A percentile compares a stretch with the other conserved stretches of the same genome.
phyloP scores from a whole-genome alignment of 1,140 invertebrate genomes.

The Macrosteles quadrilineatus region DNA sequence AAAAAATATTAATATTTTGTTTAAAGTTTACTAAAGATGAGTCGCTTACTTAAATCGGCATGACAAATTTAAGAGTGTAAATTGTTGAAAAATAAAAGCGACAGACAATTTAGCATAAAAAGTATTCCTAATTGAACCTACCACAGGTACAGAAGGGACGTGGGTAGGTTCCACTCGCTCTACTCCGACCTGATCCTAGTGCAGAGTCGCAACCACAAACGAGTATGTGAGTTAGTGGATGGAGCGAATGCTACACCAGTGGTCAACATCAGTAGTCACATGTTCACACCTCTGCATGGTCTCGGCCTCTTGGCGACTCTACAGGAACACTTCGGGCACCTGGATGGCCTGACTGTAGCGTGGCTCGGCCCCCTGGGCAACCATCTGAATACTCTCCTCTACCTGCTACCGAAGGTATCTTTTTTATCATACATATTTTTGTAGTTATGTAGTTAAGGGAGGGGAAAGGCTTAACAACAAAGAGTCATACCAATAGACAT shows the following conservation, averaged over 20 bases:
- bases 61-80: no score
- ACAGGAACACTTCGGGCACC: background rate
- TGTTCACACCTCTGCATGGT: constrained; percentile 10
- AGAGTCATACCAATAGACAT: no score
- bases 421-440: no score
- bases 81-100: no score
- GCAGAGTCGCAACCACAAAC: background rate
- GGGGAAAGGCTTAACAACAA: no score
- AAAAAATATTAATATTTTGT: no score
- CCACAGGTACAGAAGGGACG: no score
- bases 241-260: background rate
- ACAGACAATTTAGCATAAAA: no score
- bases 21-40: no score
- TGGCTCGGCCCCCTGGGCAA: constrained; percentile 10
- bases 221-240: background rate
- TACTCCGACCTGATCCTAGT: constrained; percentile 14
- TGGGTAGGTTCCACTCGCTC: constrained; percentile 5
- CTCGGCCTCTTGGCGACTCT: background rate
- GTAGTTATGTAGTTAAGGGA: no score
- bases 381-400: constrained; percentile 8
- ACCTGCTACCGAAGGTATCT: constrained; percentile 12
- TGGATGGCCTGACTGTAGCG: constrained; percentile 1
- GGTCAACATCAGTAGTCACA: background rate
- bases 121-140: no score
- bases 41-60: no score